A percentile compares a stretch with the other conserved stretches of the same genome.
phyloP scores from a whole-genome alignment of 2,113 vertebrate genomes.

The Isurus oxyrinchus region DNA sequence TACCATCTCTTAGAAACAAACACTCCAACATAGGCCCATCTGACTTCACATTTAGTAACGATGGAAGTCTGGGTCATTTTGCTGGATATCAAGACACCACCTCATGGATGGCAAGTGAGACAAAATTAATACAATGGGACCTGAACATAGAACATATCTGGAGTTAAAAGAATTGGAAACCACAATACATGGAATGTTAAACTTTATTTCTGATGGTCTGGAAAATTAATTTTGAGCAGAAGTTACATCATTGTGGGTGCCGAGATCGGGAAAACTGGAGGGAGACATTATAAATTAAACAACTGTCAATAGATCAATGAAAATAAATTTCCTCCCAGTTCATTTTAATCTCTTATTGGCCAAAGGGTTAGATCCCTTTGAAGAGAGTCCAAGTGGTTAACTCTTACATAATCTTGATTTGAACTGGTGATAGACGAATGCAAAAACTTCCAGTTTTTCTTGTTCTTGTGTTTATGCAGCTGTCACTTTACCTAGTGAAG shows the following conservation, averaged over 20 bases:
- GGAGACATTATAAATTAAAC: background rate
- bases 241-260: background rate
- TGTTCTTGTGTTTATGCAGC: background rate
- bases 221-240: background rate
- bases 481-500: background rate
- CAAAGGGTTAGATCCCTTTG: background rate
- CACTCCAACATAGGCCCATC: background rate
- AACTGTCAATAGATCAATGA: background rate
- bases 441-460: background rate
- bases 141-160: background rate
- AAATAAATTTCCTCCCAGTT: background rate
- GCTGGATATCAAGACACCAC: too few species aligned
- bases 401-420: background rate
- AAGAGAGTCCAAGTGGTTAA: background rate
- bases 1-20: background rate
- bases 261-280: too few species aligned
- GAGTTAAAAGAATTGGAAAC: background rate
- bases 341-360: background rate
- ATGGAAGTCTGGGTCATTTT: background rate
- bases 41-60: background rate
- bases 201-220: slow-evolving; percentile 20
- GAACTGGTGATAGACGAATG: background rate
- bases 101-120: background rate
- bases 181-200: slow-evolving; percentile 11
- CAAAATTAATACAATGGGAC: background rate